A percentile compares a stretch with the other conserved stretches of the same genome.
These are phyloP conservation scores for Scolopax mira DNA, from an alignment of 2,113 vertebrate genomes.

Conservation along the genomic window DNA sequence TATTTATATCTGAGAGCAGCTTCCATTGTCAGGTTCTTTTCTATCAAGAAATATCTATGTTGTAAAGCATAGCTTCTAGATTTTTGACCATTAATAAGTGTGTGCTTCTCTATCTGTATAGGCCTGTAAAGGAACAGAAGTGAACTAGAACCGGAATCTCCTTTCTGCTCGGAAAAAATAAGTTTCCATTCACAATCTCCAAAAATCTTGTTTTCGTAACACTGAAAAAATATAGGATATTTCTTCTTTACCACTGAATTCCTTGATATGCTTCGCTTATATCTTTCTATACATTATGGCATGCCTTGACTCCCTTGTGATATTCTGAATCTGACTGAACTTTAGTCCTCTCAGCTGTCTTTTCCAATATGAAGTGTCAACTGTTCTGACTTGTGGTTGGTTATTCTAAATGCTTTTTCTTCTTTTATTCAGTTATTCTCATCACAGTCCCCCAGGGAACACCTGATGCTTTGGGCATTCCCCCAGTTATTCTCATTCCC, in stretches of 20 bases:
- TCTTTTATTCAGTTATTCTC: background rate
- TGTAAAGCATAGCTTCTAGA: background rate
- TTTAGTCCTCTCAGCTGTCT: background rate
- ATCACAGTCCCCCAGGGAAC: background rate
- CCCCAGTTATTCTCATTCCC: background rate
- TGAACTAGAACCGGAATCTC: rapidly evolving
- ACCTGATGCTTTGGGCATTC: background rate
- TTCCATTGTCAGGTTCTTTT: background rate
- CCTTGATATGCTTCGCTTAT: background rate
- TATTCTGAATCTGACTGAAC: background rate
- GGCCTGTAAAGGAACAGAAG: background rate
- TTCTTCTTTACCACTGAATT: background rate
- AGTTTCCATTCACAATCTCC: background rate
- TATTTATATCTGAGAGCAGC: background rate
- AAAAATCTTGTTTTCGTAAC: background rate
- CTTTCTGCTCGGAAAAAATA: background rate
- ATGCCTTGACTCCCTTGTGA: background rate
- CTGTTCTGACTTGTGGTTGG: background rate
- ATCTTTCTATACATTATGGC: background rate
- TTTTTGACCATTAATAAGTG: background rate
- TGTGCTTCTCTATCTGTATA: background rate
- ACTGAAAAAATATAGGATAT: background rate
- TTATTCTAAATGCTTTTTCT: background rate
- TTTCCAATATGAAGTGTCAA: background rate
- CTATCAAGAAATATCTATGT: background rate